Conservation (phyloP, 2,888 invertebrate species). For the Orgyia antiqua region DNA sequence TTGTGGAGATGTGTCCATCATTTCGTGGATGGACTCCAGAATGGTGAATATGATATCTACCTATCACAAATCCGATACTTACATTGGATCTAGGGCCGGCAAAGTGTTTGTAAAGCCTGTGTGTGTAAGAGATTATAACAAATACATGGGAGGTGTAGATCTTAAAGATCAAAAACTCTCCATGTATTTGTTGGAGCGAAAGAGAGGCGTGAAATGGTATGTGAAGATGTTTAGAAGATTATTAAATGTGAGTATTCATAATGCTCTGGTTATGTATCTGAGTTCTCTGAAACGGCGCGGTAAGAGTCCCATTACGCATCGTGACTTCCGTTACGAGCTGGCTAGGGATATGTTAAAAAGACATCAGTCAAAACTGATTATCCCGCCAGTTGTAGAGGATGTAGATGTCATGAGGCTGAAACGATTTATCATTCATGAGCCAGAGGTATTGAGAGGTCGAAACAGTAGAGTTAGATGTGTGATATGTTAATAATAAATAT, state of each 20-base stretch:
- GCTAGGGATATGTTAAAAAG: constrained; percentile 4
- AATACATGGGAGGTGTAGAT: too few species aligned
- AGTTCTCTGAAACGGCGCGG: constrained; percentile 5
- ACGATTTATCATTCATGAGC: constrained; percentile 9
- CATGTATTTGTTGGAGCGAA: constrained; percentile 21
- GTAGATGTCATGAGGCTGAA: constrained; percentile 6
- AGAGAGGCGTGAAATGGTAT: constrained; percentile 22
- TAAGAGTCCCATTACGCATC: constrained; percentile 7
- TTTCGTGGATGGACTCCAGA: too few species aligned
- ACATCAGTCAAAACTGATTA: constrained; percentile 2
- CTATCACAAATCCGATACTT: constrained; percentile 6
- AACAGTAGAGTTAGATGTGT: constrained; percentile 6
- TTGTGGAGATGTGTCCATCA: constrained; percentile 15
- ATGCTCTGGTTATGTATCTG: constrained; percentile 11
- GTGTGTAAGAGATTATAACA: constrained; percentile 15
- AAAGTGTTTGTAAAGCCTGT: constrained; percentile 9
- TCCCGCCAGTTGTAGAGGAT: neutral
- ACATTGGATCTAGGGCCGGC: constrained; percentile 9
- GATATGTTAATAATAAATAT: constrained; percentile 2
- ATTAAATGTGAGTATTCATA: too few species aligned
- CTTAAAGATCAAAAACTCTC: too few species aligned
- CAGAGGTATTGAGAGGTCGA: constrained; percentile 2
- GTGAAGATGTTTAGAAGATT: too few species aligned
- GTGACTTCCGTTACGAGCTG: constrained; percentile 9
- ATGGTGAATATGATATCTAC: constrained; percentile 14